Conservation (phyloP, 2,888 invertebrate genomes). For the Ischnura elegans region DNA sequence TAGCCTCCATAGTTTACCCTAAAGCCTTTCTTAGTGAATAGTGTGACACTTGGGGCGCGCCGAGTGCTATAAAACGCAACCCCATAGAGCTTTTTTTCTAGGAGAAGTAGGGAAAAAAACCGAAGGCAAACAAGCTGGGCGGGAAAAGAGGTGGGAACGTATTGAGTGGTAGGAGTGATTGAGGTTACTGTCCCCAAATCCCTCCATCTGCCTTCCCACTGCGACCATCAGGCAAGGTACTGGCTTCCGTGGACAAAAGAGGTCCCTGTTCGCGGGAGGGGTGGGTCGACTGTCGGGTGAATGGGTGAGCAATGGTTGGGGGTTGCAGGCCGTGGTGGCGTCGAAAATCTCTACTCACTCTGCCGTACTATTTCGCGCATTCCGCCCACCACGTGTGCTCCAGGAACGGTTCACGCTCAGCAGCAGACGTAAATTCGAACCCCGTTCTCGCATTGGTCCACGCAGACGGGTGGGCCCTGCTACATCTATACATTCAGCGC, state of each 20-base stretch:
- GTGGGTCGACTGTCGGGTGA: neutral
- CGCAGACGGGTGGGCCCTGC: neutral
- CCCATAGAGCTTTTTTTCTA: neutral
- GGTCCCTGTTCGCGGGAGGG: neutral
- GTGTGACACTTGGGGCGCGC: neutral
- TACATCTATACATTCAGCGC: neutral
- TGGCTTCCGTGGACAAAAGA: conserved; percentile 30
- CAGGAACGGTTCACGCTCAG: neutral
- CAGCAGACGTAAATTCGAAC: conserved; percentile 43
- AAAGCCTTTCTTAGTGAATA: neutral
- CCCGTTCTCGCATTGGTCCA: neutral
- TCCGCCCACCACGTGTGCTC: neutral
- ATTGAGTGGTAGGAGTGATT: neutral
- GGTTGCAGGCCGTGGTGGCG: neutral
- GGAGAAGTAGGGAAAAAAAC: neutral
- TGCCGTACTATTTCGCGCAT: neutral
- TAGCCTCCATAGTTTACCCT: neutral
- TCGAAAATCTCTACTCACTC: neutral
- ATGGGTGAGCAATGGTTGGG: neutral
- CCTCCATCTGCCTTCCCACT: no score
- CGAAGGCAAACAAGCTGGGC: neutral
- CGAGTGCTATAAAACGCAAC: neutral
- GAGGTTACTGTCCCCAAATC: no score
- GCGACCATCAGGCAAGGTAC: no score
- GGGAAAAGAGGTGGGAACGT: neutral